A percentile compares a stretch with the other conserved stretches of the same genome.
phyloP scores from a whole-genome alignment of 1,140 invertebrate species.

The Pemphigus obesinymphae region DNA sequence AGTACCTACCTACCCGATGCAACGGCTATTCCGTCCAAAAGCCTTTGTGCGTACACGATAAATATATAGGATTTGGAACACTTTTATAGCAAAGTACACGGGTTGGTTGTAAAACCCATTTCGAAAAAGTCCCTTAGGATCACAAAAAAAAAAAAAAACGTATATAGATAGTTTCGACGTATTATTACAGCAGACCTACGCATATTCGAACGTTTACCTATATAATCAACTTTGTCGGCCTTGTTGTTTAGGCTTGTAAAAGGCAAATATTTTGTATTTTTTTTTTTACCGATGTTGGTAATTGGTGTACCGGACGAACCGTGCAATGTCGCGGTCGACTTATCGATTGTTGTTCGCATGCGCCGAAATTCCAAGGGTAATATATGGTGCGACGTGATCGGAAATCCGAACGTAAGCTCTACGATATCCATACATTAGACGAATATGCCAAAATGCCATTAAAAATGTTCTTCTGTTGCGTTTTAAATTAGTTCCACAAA shows the following conservation, averaged over 20 bases:
- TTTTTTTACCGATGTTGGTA: background rate
- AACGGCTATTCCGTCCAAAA: background rate
- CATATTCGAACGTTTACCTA: background rate
- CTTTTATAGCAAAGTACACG: background rate
- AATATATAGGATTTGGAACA: background rate
- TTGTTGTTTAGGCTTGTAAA: conserved; percentile 3
- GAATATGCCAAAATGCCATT: no score
- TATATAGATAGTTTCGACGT: background rate
- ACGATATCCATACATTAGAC: no score
- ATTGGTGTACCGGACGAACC: conserved; percentile 26
- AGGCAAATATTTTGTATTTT: background rate
- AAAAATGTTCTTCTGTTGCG: no score
- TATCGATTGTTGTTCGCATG: conserved; percentile 11
- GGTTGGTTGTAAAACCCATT: background rate
- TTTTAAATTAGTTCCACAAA: no score
- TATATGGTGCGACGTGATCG: background rate
- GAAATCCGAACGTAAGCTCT: background rate
- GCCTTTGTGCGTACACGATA: background rate
- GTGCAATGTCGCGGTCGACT: conserved; percentile 1
- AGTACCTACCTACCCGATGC: no score
- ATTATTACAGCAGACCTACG: background rate
- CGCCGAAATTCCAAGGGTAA: background rate
- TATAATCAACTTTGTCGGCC: background rate
- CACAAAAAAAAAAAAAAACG: no score
- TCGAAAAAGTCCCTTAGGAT: background rate